A percentile compares a stretch with the other conserved stretches of the same genome.
Evolutionary conservation across 2,888 invertebrate genomes (phyloP).

Genomic region (Athalia rosae): DNA sequence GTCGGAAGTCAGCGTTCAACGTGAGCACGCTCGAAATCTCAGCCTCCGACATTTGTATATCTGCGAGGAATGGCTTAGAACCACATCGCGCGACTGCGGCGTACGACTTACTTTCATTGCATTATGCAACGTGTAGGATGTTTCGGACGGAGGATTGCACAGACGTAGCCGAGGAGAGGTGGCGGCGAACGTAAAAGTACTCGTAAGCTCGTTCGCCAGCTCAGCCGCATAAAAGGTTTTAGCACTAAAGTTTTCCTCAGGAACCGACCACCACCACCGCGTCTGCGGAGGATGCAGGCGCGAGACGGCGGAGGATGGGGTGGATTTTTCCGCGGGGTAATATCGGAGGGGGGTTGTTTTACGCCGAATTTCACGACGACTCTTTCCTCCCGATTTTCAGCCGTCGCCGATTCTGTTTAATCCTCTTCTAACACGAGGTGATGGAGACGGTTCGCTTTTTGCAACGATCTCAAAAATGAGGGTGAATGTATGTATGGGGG

Average conservation of each 20-base stretch:
- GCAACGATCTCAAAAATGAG: too few relatives aligned
- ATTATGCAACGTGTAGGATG: conserved; percentile 19
- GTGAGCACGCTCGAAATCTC: too few relatives aligned
- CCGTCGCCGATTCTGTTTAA: too few relatives aligned
- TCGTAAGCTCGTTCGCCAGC: conserved; percentile 9
- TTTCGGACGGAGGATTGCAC: too few relatives aligned
- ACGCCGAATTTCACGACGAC: background rate
- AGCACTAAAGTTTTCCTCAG: conserved; percentile 39
- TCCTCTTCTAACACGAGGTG: too few relatives aligned
- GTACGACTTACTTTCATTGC: too few relatives aligned
- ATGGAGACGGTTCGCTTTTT: background rate
- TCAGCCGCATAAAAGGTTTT: conserved; percentile 34
- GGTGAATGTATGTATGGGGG: too few relatives aligned
- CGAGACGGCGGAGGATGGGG: background rate
- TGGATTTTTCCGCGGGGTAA: background rate
- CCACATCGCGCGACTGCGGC: too few relatives aligned
- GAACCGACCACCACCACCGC: background rate
- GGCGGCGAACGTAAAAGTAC: conserved; percentile 26
- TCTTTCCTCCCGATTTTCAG: too few relatives aligned
- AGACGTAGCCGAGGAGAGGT: background rate
- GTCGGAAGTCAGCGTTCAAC: too few relatives aligned
- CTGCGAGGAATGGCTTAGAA: too few relatives aligned
- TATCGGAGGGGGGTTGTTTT: background rate
- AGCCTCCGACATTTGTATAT: too few relatives aligned
- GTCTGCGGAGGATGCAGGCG: background rate